Evolutionary conservation across 2,113 vertebrate species (phyloP).

Genomic region (Bostrychus sinensis): DNA sequence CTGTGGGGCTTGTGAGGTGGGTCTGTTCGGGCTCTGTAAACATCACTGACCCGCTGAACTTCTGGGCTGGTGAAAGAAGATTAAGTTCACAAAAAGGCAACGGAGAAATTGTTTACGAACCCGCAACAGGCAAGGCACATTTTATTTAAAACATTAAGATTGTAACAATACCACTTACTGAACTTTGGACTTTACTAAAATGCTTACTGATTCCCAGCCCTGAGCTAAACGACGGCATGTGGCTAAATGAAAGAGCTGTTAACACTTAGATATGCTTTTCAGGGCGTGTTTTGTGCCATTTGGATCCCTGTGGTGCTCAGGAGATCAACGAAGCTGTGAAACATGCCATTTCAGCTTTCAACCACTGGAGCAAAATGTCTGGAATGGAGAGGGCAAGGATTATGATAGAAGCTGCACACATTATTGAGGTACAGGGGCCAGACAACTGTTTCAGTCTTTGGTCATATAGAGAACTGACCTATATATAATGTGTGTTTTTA

Average conservation of each 20-base stretch:
- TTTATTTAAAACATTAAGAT: not conserved
- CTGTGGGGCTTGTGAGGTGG: conserved; percentile 65
- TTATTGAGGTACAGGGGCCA: conserved; percentile 84
- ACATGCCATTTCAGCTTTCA: conserved; percentile 85
- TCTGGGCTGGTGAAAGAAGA: conserved; percentile 83
- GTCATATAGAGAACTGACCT: not conserved
- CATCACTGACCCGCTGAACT: conserved; percentile 85
- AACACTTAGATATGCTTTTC: too few species aligned
- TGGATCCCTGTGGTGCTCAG: conserved; percentile 83
- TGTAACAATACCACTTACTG: conserved; percentile 14
- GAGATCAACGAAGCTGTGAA: conserved; percentile 88
- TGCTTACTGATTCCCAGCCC: not conserved
- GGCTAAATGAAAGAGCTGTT: too few species aligned
- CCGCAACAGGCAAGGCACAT: conserved; percentile 84
- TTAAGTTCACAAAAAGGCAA: conserved; percentile 70
- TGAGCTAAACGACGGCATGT: too few species aligned
- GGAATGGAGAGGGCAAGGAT: conserved; percentile 91
- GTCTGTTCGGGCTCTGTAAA: conserved; percentile 78
- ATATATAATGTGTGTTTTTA: not conserved
- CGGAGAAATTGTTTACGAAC: conserved; percentile 85
- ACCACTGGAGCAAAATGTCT: conserved; percentile 87
- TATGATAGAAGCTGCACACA: conserved; percentile 89
- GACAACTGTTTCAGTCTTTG: not conserved
- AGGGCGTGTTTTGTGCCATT: conserved; percentile 89
- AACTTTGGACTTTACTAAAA: conserved; percentile 45